Evolutionary conservation across 2,113 vertebrate species (phyloP).

Genomic region (Anarhynchus alexandrinus): DNA sequence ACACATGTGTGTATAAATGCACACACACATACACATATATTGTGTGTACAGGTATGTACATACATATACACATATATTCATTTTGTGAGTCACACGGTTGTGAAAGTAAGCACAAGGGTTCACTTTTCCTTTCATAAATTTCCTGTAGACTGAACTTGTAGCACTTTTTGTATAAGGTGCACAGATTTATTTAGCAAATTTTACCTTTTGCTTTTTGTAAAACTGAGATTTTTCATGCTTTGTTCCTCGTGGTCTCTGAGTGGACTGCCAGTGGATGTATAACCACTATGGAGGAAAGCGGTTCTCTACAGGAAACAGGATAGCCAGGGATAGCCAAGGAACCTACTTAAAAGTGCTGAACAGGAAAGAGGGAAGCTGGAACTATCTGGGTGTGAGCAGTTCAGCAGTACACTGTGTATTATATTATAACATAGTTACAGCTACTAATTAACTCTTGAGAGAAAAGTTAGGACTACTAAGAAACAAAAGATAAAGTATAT

Average conservation of each 20-base stretch:
- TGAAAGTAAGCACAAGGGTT: not conserved
- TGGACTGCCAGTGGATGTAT: not conserved
- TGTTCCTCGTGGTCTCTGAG: not conserved
- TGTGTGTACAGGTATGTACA: not conserved
- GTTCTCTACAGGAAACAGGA: conserved; percentile 53
- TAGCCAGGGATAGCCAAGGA: conserved; percentile 34
- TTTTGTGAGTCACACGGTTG: not conserved
- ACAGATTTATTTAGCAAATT: not conserved
- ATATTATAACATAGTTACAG: not conserved
- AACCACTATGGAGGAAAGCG: conserved; percentile 52
- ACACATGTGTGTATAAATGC: not conserved
- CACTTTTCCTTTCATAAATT: not conserved
- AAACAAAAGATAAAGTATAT: not conserved
- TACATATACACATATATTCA: not conserved
- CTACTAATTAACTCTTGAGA: not conserved
- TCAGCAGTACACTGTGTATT: not conserved
- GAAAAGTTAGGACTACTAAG: not conserved
- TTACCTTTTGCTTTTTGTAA: not conserved
- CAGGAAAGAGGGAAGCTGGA: not conserved
- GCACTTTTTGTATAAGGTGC: not conserved
- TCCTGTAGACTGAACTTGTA: not conserved
- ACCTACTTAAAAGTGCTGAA: not conserved
- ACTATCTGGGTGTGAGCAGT: not conserved
- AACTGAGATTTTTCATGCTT: not conserved
- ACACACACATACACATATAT: not conserved